Conservation (phyloP, 2,888 invertebrate species). For the Drosophila algonquin region DNA sequence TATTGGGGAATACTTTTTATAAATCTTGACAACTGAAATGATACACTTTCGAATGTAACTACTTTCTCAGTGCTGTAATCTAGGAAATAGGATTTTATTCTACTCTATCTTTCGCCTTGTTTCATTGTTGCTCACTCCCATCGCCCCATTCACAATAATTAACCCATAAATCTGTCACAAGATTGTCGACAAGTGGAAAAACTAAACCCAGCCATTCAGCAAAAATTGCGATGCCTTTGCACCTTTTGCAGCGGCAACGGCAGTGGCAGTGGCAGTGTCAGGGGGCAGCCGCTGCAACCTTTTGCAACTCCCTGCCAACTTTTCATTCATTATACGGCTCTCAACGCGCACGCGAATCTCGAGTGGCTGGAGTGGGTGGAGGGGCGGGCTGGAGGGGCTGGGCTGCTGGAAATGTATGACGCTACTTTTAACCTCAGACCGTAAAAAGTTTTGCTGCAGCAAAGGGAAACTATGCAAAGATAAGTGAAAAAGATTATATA, state of each 20-base stretch:
- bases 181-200: slow-evolving; percentile 62
- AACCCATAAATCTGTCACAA: slow-evolving; percentile 72
- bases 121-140: neutral
- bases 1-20: neutral
- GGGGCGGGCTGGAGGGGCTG: neutral
- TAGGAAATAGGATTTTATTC: slow-evolving; percentile 3
- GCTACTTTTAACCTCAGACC: slow-evolving; percentile 71
- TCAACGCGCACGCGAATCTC: slow-evolving; percentile 38
- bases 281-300: slow-evolving; percentile 25
- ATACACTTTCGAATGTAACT: slow-evolving; percentile 3
- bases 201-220: slow-evolving; percentile 50
- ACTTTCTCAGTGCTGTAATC: slow-evolving; percentile 24
- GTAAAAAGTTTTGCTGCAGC: slow-evolving; percentile 58
- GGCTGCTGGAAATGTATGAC: slow-evolving; percentile 55
- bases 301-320: slow-evolving; percentile 42
- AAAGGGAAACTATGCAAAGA: slow-evolving; percentile 71
- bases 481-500: slow-evolving; percentile 79
- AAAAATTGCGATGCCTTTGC: slow-evolving; percentile 52
- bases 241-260: slow-evolving; percentile 33
- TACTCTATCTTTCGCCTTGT: neutral
- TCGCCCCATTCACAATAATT: slow-evolving; percentile 52
- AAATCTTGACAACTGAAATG: neutral
- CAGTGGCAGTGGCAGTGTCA: neutral
- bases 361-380: slow-evolving; percentile 2
- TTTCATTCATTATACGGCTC: slow-evolving; percentile 56